These are phyloP conservation scores for Drosophila nannoptera DNA, from an alignment of 1,140 invertebrate species.

Conservation along the genomic window DNA sequence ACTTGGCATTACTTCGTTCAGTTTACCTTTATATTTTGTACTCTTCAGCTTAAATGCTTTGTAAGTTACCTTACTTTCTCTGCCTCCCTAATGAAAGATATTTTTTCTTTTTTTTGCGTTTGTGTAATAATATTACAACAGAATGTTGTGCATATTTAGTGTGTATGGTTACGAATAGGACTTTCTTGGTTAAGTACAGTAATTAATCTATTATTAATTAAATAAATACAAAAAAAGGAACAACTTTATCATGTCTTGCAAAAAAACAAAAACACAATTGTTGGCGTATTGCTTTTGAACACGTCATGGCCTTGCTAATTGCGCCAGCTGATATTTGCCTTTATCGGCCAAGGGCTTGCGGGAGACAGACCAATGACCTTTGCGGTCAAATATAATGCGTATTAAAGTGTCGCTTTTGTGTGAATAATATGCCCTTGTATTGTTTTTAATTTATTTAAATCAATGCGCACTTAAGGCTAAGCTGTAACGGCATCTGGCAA, in stretches of 20 bases:
- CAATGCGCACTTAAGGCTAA: background rate
- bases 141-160: slow-evolving; percentile 76
- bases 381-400: slow-evolving; percentile 1
- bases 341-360: background rate
- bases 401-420: background rate
- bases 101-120: slow-evolving; percentile 25
- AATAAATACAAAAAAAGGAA: slow-evolving; percentile 59
- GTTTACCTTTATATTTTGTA: slow-evolving; percentile 34
- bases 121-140: slow-evolving; percentile 50
- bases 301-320: background rate
- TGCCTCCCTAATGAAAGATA: background rate
- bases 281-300: background rate
- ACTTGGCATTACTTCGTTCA: slow-evolving; percentile 32
- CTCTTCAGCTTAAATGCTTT: slow-evolving; percentile 38
- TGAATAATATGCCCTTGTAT: background rate
- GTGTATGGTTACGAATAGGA: slow-evolving; percentile 76
- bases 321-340: background rate
- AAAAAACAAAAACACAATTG: background rate
- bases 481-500: background rate
- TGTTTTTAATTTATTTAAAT: background rate
- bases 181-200: slow-evolving; percentile 74
- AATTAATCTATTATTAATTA: slow-evolving; percentile 77
- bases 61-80: slow-evolving; percentile 25
- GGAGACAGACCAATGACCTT: background rate
- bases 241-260: slow-evolving; percentile 23